Conservation (phyloP, 2,888 invertebrate genomes). For the Ditula angustiorana region DNA sequence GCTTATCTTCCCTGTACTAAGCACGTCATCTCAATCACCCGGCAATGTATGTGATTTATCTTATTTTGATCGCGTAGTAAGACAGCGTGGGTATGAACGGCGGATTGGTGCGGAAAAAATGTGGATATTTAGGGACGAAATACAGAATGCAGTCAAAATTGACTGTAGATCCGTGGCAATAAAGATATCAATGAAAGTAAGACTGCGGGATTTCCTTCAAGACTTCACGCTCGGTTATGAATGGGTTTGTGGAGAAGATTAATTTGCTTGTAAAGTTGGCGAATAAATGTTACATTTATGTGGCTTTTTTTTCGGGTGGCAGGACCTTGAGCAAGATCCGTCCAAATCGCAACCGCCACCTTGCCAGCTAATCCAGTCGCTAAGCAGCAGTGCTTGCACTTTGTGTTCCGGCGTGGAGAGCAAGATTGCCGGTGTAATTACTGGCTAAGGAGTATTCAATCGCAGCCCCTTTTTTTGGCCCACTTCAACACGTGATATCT, state of each 20-base stretch:
- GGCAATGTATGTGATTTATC: slow-evolving; percentile 50
- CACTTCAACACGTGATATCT: no score
- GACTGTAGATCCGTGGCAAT: slow-evolving; percentile 52
- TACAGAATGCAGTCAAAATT: slow-evolving; percentile 68
- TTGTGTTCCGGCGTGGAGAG: no score
- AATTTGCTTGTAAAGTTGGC: not conserved
- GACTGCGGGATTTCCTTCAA: slow-evolving; percentile 42
- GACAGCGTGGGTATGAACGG: slow-evolving; percentile 47
- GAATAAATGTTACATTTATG: no score
- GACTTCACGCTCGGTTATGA: slow-evolving; percentile 2
- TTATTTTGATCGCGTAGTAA: slow-evolving; percentile 55
- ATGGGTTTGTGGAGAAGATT: slow-evolving; percentile 2
- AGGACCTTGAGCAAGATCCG: no score
- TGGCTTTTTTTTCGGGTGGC: no score
- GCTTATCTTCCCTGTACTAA: not conserved
- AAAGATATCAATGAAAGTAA: slow-evolving; percentile 50
- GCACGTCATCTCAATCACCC: not conserved
- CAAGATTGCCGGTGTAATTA: no score
- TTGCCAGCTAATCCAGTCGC: no score
- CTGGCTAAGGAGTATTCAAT: no score
- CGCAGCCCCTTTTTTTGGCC: no score
- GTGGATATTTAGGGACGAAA: slow-evolving; percentile 69
- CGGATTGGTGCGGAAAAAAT: slow-evolving; percentile 69
- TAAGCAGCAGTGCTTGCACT: no score
- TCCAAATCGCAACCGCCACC: no score